Percentiles rank a stretch among this genome's conserved stretches.
phyloP scores from a whole-genome alignment of 2,797 vertebrate genomes.

The Rachycentron canadum region DNA sequence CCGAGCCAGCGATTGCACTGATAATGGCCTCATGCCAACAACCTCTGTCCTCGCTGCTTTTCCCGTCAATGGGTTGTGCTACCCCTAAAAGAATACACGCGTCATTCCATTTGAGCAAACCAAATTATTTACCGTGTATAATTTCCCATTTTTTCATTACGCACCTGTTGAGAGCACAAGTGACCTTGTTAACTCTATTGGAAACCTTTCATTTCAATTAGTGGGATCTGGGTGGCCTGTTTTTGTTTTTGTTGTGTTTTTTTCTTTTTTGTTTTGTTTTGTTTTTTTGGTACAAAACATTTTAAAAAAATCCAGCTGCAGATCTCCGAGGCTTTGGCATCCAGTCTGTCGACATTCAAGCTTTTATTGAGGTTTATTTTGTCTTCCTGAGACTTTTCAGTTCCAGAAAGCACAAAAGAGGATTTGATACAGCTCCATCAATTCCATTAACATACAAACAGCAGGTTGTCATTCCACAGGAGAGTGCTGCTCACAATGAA shows the following conservation, averaged over 20 bases:
- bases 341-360: constrained; percentile 26
- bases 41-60: constrained; percentile 21
- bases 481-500: constrained; percentile 6
- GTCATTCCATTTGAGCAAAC: constrained; percentile 40
- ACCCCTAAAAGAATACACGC: constrained; percentile 24
- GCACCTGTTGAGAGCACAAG: constrained; percentile 37
- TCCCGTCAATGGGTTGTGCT: constrained; percentile 12
- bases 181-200: constrained; percentile 49
- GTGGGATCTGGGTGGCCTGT: constrained; percentile 3
- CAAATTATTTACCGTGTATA: constrained; percentile 15
- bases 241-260: constrained; percentile 9
- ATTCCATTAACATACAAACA: constrained; percentile 53
- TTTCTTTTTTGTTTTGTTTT: constrained; percentile 4
- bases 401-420: constrained; percentile 18
- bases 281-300: constrained; percentile 11
- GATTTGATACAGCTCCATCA: constrained; percentile 61
- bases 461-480: background rate
- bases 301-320: constrained; percentile 44
- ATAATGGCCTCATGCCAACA: constrained; percentile 38
- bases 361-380: constrained; percentile 24
- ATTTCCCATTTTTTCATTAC: constrained; percentile 40
- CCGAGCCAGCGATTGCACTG: constrained; percentile 18
- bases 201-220: constrained; percentile 57
- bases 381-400: constrained; percentile 14
- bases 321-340: constrained; percentile 11